Evolutionary conservation across 2,113 vertebrate species (phyloP), one percentile per base, ranked within the genome.

Genomic region (Furnarius figulus): DNA sequence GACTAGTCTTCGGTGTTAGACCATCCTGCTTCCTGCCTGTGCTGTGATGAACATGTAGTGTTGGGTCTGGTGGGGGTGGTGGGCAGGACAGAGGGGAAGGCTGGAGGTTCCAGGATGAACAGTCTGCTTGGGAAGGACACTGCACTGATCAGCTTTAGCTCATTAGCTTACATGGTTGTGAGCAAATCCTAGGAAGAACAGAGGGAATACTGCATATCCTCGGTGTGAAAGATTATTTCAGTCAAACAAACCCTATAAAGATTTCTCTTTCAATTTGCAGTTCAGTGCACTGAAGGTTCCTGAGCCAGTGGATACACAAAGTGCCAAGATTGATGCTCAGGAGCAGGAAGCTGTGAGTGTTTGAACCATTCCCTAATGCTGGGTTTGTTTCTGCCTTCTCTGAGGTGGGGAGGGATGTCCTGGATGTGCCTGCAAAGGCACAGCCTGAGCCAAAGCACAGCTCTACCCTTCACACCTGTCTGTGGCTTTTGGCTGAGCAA

Each of bases 341-440:
- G 99, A 99, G 90, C 92, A 97, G 61, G 99, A 99, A 89, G 77
- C 99, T 92, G 99, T 99, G 90, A 99, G 99, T 99, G 19, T 76
- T 79, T 19, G 42, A 72, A 5, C 16, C 33, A 37, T 61, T 66
- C 14, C 37, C 21, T 72, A 0, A 9, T 35, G 39, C 47, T 0
- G 2, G 27, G 30, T 4, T 22, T 77, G 47, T 77, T 13, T 83
- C 47, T 72, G 70, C 22, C 27, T 12, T 16, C 22, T 27, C 8
- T 50, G 37, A 8, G 22, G 56, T 52, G 28, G 55, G 42, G 44
- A 56, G 24, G 28, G 33, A 5, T 52, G 5, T 61, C 70, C 52
- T 35, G 33, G 21, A 0, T 5, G 11, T 62, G 47, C 28, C 40
- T 68, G 28, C 28, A 5, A 0, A 2, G 67, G 39, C 47, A 28